Conservation (phyloP, 1,140 invertebrate genomes). For the Diachasma alloeum region DNA sequence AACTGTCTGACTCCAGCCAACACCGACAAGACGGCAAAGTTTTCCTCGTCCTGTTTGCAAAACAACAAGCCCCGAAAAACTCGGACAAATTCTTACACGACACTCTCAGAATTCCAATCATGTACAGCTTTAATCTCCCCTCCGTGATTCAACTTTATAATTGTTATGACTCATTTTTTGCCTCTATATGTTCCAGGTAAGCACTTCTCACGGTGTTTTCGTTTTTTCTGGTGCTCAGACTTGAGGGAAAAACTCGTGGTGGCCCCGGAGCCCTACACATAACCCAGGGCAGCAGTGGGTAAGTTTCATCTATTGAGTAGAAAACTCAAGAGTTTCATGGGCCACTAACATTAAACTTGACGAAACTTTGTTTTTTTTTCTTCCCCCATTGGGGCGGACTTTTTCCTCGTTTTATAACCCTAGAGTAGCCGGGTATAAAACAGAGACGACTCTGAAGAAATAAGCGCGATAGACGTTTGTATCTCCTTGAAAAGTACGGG, state of each 20-base stretch:
- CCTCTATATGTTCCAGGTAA: conserved; percentile 39
- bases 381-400: background rate
- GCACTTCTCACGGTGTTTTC: conserved; percentile 10
- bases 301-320: conserved; percentile 2
- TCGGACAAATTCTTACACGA: conserved; percentile 9
- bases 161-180: conserved; percentile 12
- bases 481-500: background rate
- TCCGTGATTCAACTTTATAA: conserved; percentile 21
- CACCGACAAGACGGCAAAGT: background rate
- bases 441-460: background rate
- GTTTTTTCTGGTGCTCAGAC: background rate
- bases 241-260: background rate
- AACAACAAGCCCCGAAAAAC: background rate
- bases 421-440: background rate
- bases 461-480: background rate
- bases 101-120: conserved; percentile 19
- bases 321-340: background rate
- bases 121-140: conserved; percentile 17
- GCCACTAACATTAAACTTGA: background rate
- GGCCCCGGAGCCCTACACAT: background rate
- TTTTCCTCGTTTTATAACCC: background rate
- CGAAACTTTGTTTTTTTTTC: background rate
- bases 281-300: background rate
- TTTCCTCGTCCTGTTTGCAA: conserved; percentile 6
- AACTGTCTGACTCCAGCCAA: background rate